A percentile compares a stretch with the other conserved stretches of the same genome.
phyloP scores from a whole-genome alignment of 2,113 vertebrate genomes.

The Phylloscopus whistleri region DNA sequence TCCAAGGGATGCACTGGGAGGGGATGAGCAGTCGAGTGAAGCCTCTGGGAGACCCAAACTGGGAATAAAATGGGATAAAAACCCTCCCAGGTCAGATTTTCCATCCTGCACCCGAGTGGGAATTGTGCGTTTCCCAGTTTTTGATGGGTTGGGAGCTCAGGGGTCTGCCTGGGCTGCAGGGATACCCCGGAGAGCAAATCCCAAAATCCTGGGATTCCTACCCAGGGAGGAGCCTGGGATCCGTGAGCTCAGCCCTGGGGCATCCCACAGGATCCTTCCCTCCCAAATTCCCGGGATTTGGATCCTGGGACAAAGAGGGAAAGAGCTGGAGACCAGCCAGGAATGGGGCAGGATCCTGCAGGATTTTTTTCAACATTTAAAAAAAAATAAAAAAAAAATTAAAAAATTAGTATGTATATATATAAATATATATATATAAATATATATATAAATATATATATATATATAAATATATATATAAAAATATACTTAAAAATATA shows the following conservation, averaged over 20 bases:
- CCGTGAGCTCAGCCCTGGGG: too few species aligned
- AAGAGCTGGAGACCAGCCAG: accelerated
- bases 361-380: neutral
- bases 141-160: accelerated
- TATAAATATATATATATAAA: too few species aligned
- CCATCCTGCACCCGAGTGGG: neutral
- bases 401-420: too few species aligned
- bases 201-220: neutral
- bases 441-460: too few species aligned
- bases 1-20: neutral
- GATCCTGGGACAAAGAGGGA: accelerated
- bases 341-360: too few species aligned
- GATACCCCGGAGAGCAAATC: neutral
- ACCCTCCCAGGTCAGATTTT: too few species aligned
- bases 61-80: neutral
- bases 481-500: too few species aligned
- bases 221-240: neutral
- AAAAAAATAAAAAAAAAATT: too few species aligned
- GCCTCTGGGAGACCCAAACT: neutral
- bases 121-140: accelerated
- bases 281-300: neutral
- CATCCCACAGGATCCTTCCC: neutral
- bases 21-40: accelerated
- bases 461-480: too few species aligned
- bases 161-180: neutral